Evolutionary conservation across 2,888 invertebrate genomes (phyloP).

Genomic region (Spilosoma lubricipeda): DNA sequence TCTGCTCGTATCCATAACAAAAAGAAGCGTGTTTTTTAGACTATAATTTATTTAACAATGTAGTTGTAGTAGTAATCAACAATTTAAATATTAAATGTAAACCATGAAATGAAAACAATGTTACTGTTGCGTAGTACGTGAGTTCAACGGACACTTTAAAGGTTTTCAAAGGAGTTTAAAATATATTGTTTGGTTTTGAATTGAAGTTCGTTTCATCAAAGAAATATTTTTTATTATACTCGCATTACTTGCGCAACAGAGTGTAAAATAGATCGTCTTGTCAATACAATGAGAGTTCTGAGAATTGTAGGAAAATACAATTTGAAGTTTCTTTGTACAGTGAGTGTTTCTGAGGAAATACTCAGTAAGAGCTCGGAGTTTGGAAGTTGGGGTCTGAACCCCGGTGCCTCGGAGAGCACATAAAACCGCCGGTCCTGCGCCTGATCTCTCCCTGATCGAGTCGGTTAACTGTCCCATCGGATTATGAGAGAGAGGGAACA

Average conservation of each 20-base stretch:
- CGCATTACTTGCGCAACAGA: constrained; percentile 38
- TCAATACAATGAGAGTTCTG: constrained; percentile 50
- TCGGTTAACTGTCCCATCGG: too few species aligned
- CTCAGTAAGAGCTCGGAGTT: too few species aligned
- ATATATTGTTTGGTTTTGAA: constrained; percentile 19
- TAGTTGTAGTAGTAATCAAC: too few species aligned
- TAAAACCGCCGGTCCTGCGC: too few species aligned
- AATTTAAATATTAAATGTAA: not conserved
- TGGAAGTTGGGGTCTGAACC: too few species aligned
- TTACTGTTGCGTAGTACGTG: not conserved
- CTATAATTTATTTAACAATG: too few species aligned
- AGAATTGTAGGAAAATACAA: constrained; percentile 53
- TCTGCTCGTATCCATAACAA: too few species aligned
- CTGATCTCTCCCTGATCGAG: too few species aligned
- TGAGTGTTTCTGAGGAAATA: too few species aligned
- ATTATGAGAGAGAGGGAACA: too few species aligned
- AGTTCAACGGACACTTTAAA: not conserved
- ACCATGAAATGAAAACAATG: not conserved
- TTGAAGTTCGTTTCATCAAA: constrained; percentile 23
- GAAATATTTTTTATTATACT: constrained; percentile 54
- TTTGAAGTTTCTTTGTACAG: constrained; percentile 51
- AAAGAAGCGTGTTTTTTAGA: too few species aligned
- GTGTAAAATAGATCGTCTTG: constrained; percentile 46
- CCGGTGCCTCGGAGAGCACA: too few species aligned
- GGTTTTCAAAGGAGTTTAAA: not conserved